These are phyloP conservation scores for Drosophila falleni DNA, from an alignment of 2,888 invertebrate species.

Conservation along the genomic window DNA sequence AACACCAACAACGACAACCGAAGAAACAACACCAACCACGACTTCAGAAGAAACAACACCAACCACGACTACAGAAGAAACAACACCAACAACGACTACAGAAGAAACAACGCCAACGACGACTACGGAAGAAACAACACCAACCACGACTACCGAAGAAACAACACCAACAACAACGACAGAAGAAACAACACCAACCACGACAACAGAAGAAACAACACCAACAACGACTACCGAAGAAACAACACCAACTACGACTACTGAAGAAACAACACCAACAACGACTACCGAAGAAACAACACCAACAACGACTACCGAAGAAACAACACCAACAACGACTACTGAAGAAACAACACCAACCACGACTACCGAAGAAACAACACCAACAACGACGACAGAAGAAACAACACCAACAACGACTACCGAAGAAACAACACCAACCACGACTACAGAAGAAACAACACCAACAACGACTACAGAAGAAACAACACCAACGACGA, in stretches of 20 bases:
- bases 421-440: neutral
- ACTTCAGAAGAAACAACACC: neutral
- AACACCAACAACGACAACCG: neutral
- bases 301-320: neutral
- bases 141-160: neutral
- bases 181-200: neutral
- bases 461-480: neutral
- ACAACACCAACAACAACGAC: neutral
- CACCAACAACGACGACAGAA: neutral
- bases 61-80: neutral
- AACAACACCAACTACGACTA: neutral
- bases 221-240: neutral
- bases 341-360: slow-evolving; percentile 1
- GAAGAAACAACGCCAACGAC: neutral
- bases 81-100: neutral
- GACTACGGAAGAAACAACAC: neutral
- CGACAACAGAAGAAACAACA: neutral
- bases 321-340: neutral
- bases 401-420: neutral
- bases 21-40: neutral
- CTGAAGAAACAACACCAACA: neutral
- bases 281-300: neutral
- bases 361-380: neutral
- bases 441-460: neutral
- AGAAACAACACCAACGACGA: neutral